These are phyloP conservation scores for Xenopus petersii DNA, from an alignment of 2,797 vertebrate species.

Conservation along the genomic window DNA sequence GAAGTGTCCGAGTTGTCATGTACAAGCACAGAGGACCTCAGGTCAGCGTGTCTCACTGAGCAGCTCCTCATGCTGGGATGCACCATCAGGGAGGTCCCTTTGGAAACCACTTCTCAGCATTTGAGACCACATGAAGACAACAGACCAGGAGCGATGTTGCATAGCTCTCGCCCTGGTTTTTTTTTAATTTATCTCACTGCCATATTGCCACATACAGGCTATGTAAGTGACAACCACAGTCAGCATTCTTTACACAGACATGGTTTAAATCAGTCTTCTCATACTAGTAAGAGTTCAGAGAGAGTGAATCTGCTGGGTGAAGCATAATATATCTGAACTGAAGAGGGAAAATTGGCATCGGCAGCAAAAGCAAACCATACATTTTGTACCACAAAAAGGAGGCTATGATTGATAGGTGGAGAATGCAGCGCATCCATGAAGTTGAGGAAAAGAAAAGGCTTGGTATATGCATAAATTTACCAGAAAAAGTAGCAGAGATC, in stretches of 20 bases:
- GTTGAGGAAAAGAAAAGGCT: conserved; percentile 88
- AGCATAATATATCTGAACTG: background rate
- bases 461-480: conserved; percentile 1
- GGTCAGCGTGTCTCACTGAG: background rate
- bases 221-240: background rate
- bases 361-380: background rate
- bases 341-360: background rate
- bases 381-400: conserved; percentile 56
- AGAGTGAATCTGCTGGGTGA: background rate
- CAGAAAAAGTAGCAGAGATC: background rate
- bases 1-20: too few relatives aligned
- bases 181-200: background rate
- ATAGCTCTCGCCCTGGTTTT: background rate
- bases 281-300: background rate
- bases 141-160: background rate
- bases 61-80: background rate
- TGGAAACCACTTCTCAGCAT: too few relatives aligned
- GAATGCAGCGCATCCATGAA: conserved; percentile 74
- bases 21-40: background rate
- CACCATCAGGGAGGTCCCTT: background rate
- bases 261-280: background rate
- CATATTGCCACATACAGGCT: background rate
- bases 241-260: background rate
- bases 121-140: background rate
- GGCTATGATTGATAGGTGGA: conserved; percentile 80